phyloP scores from a whole-genome alignment of 2,797 vertebrate genomes.

The Protonibea diacanthus region DNA sequence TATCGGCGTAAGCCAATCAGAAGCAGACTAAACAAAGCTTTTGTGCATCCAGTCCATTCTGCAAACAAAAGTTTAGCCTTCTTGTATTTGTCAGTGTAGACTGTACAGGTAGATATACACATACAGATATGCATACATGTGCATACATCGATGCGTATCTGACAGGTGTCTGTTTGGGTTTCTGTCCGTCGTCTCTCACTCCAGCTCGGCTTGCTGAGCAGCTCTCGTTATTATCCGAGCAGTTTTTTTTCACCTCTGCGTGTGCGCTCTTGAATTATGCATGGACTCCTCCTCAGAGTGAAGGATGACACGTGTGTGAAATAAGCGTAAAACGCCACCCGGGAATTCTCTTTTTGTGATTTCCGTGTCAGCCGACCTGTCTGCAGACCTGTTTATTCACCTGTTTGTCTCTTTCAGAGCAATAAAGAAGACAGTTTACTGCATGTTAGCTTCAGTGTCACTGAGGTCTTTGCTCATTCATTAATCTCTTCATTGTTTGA shows the following conservation, averaged over 20 bases:
- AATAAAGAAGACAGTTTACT: conserved; percentile 8
- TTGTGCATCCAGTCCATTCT: neutral
- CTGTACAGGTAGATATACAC: neutral
- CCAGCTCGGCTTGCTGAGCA: neutral
- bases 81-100: neutral
- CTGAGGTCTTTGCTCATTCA: conserved; percentile 13
- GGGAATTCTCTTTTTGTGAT: neutral
- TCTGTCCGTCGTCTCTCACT: neutral
- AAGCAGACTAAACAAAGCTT: neutral
- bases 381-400: no score
- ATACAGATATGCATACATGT: neutral
- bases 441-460: neutral
- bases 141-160: no score
- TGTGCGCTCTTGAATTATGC: conserved; percentile 20
- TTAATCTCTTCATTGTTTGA: conserved; percentile 23
- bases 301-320: neutral
- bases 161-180: no score
- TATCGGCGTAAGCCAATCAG: no score
- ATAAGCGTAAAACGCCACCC: neutral
- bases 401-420: neutral
- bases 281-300: conserved; percentile 1
- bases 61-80: no score
- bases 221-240: conserved; percentile 7
- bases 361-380: neutral
- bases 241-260: neutral